Conservation (phyloP, 2,888 invertebrate genomes). For the Lepeophtheirus nordmannii region DNA sequence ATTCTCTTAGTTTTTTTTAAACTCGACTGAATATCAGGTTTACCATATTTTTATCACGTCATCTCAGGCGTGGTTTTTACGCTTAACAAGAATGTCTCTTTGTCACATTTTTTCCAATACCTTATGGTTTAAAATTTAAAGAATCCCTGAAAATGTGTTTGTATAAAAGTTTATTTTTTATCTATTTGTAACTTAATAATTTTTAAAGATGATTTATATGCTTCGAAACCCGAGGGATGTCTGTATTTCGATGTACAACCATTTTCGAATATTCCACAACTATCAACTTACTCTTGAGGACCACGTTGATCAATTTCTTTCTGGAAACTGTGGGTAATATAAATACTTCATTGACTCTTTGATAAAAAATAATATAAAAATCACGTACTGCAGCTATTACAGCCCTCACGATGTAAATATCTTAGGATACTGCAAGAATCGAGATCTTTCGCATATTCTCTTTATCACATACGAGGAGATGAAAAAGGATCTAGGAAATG, state of each 20-base stretch:
- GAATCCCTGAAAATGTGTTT: no score
- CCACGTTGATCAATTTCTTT: background rate
- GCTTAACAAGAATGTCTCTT: no score
- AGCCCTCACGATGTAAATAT: background rate
- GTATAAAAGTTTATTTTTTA: no score
- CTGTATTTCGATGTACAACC: conserved; percentile 34
- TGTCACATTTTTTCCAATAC: no score
- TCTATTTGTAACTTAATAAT: background rate
- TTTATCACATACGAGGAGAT: conserved; percentile 69
- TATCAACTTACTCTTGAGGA: conserved; percentile 31
- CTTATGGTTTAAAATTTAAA: no score
- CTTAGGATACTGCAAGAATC: background rate
- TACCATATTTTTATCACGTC: no score
- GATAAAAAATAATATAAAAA: no score
- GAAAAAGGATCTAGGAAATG: conserved; percentile 38
- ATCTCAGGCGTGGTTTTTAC: no score
- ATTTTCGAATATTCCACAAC: conserved; percentile 30
- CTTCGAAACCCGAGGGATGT: conserved; percentile 36
- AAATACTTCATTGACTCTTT: no score
- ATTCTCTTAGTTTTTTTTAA: no score
- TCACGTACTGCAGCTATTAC: background rate
- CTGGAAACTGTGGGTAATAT: conserved; percentile 9
- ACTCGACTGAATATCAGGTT: no score
- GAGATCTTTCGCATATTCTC: conserved; percentile 45
- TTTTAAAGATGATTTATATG: conserved; percentile 34